Evolutionary conservation across 30 jellyfish, hydroid and myxozoan species (phyloP).

Genomic region (Hydra vulgaris): DNA sequence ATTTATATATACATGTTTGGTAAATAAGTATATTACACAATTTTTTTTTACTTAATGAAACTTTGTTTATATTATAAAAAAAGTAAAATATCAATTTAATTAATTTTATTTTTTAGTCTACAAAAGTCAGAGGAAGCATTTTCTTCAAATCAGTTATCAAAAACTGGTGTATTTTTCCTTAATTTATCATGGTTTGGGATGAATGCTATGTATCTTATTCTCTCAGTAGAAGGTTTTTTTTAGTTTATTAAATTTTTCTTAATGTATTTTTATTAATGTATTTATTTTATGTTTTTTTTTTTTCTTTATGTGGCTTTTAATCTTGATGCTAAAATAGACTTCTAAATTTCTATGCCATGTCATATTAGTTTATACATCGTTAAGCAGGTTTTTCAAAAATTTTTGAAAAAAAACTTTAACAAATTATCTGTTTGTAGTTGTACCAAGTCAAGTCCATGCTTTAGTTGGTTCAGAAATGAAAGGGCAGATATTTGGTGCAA

Average conservation of each 20-base stretch:
- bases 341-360: too few relatives aligned
- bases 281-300: neutral
- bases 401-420: too few relatives aligned
- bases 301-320: neutral
- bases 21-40: too few relatives aligned
- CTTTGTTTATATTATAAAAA: too few relatives aligned
- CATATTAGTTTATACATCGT: too few relatives aligned
- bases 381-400: too few relatives aligned
- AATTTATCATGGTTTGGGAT: slow-evolving; percentile 95
- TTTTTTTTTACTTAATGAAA: too few relatives aligned
- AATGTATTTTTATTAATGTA: neutral
- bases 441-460: slow-evolving; percentile 92
- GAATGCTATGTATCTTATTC: slow-evolving; percentile 86
- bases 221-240: slow-evolving; percentile 74
- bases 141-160: slow-evolving; percentile 46
- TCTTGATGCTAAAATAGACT: neutral
- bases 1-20: too few relatives aligned
- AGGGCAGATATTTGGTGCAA: slow-evolving; percentile 91
- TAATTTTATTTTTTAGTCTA: slow-evolving; percentile 4
- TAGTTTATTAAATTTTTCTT: too few relatives aligned
- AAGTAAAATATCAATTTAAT: too few relatives aligned
- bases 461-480: slow-evolving; percentile 85
- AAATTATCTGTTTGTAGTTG: slow-evolving; percentile 34
- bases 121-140: slow-evolving; percentile 14
- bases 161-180: slow-evolving; percentile 63